phyloP scores from a whole-genome alignment of 2,888 invertebrate species.

The Deroplatys truncata region DNA sequence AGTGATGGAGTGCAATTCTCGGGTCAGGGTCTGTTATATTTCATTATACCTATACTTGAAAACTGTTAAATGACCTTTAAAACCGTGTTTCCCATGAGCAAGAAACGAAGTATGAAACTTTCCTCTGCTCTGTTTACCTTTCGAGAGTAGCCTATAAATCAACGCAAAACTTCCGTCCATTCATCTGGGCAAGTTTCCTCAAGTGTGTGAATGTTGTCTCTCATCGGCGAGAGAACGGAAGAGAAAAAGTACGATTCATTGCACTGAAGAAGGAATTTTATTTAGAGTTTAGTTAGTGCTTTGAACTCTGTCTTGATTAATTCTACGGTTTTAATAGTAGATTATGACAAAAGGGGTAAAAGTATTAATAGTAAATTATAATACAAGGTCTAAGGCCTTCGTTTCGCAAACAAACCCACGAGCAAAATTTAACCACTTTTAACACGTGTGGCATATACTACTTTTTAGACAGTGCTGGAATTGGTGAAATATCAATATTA shows the following conservation, averaged over 20 bases:
- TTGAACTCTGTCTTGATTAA: not conserved
- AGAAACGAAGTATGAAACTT: not conserved
- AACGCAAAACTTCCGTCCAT: not conserved
- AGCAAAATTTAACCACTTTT: too few species aligned
- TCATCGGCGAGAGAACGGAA: too few species aligned
- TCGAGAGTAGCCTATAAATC: not conserved
- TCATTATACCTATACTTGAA: not conserved
- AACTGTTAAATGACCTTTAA: not conserved
- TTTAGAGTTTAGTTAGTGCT: not conserved
- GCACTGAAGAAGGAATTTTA: not conserved
- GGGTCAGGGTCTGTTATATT: not conserved
- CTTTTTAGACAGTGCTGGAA: too few species aligned
- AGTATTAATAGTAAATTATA: too few species aligned
- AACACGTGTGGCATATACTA: too few species aligned
- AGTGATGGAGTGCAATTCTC: too few species aligned
- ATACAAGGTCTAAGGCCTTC: too few species aligned
- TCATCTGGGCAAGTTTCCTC: not conserved
- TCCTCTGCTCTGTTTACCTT: not conserved
- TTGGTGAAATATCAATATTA: too few species aligned
- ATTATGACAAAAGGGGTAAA: too few species aligned
- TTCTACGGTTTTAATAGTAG: too few species aligned
- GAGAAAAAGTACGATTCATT: not conserved
- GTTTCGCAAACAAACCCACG: too few species aligned
- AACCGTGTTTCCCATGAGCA: not conserved
- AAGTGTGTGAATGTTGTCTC: not conserved